Conservation (phyloP, 2,113 vertebrate species). For the Alectura lathami region DNA sequence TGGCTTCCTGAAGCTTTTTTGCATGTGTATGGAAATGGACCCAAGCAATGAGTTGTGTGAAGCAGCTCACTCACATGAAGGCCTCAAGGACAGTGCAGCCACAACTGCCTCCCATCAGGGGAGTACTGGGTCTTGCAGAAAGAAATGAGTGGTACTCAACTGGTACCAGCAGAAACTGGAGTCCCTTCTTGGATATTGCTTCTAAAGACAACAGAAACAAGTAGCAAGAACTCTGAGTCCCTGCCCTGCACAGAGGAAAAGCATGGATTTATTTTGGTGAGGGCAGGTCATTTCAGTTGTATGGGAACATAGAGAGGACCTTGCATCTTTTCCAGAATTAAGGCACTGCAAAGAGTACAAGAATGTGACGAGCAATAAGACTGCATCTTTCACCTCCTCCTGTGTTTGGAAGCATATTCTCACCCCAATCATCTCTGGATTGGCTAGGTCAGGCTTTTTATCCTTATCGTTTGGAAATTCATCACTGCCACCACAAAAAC, state of each 20-base stretch:
- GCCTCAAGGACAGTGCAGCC: not conserved
- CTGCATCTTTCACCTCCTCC: not conserved
- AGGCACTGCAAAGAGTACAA: not conserved
- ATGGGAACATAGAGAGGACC: not conserved
- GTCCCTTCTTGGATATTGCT: not conserved
- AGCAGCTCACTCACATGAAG: not conserved
- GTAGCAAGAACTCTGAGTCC: not conserved
- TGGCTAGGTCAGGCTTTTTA: not conserved
- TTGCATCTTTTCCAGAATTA: not conserved
- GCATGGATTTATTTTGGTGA: not conserved
- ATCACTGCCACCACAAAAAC: not conserved
- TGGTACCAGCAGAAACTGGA: not conserved
- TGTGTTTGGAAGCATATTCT: not conserved
- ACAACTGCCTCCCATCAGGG: not conserved
- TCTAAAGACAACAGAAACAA: not conserved
- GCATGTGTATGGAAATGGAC: accelerated
- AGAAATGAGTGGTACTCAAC: not conserved
- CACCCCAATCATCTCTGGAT: not conserved
- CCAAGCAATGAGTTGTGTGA: not conserved
- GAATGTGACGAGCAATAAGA: not conserved
- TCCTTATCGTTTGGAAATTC: not conserved
- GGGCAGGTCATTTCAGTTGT: not conserved
- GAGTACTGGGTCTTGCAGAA: not conserved
- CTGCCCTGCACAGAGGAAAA: not conserved
- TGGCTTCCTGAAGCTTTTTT: not conserved